Base-by-base conservation (phyloP, 1,140 invertebrate species). In the Rhyzopertha dominica region DNA sequence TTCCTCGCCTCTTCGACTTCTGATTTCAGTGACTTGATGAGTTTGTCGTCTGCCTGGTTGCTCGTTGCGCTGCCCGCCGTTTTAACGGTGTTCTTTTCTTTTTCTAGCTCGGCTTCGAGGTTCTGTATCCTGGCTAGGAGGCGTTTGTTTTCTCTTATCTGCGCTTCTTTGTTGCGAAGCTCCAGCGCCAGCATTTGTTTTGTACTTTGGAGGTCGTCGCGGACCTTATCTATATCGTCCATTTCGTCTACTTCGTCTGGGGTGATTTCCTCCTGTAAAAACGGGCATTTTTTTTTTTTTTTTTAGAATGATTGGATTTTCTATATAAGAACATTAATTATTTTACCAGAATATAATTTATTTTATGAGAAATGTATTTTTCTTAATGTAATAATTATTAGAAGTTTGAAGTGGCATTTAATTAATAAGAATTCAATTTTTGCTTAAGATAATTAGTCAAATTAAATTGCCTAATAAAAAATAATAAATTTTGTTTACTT, bases 131-230 rank as follows among this genome's bases (percentile, higher is more conserved):
- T 82, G 26, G 83, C 79, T 63, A 82, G 63, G 20, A 93, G 71
- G 52, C 86, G 78, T 62, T 90, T 88, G 59, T 90, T 93, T 63
- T 90, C 88, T 54, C 88, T 79, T 48, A 87, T 85, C 51, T 89
- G 75, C 0, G 86, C 84, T 63, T 90, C 85, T 62, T 89, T 90
- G 58, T 89, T 89, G 61, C 87, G 75, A 47, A 92, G 68, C 69
- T 93, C 90, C 29, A 90, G 71, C 2, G 88, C 87, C 46, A 93
- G 69, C 74, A 92, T 83, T 69, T 92, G 88, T 69, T 93, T 93
- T 1, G 87, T 90, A 42, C 87, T 90, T 63, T 92, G 89, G 24
- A 93, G 73, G 66, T 92, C 90, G 56, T 93, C 90, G 45, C 89
- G 75, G n/a, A 90, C 81, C 62, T 85, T 87, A 58, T 92, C 88